Conservation (phyloP, 2,113 vertebrate species). For the Synodontis membranacea region DNA sequence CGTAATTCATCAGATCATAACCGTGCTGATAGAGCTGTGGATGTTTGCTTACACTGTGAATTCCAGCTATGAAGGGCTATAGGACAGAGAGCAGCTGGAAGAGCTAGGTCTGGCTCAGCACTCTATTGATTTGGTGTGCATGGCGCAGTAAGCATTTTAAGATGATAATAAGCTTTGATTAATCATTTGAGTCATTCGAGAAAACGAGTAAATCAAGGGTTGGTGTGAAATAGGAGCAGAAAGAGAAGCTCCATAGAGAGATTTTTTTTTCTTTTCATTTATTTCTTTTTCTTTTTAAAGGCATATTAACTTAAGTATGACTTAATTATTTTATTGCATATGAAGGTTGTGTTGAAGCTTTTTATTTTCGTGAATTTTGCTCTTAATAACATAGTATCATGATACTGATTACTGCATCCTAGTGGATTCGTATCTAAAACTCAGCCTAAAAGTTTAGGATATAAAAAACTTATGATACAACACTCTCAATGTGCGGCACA, state of each 20-base stretch:
- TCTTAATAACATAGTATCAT: neutral
- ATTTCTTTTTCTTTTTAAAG: neutral
- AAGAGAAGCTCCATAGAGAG: neutral
- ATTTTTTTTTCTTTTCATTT: neutral
- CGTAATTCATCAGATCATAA: neutral
- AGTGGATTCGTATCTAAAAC: neutral
- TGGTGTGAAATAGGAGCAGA: neutral
- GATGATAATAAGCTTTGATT: constrained; percentile 6
- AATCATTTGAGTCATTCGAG: neutral
- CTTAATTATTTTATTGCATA: neutral
- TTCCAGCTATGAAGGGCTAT: neutral
- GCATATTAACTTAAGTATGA: neutral
- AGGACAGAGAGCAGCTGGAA: neutral
- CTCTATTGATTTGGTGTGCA: neutral
- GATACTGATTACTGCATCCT: neutral
- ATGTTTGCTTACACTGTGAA: neutral
- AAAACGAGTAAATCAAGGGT: neutral
- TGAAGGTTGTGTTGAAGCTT: neutral
- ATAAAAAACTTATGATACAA: neutral
- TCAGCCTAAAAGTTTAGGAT: neutral
- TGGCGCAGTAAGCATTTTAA: neutral
- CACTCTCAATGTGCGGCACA: neutral
- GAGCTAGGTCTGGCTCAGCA: neutral
- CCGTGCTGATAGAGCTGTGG: neutral
- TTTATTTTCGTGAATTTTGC: neutral